These are phyloP conservation scores for Raja brachyura DNA, from an alignment of 2,113 vertebrate genomes.

Conservation along the genomic window DNA sequence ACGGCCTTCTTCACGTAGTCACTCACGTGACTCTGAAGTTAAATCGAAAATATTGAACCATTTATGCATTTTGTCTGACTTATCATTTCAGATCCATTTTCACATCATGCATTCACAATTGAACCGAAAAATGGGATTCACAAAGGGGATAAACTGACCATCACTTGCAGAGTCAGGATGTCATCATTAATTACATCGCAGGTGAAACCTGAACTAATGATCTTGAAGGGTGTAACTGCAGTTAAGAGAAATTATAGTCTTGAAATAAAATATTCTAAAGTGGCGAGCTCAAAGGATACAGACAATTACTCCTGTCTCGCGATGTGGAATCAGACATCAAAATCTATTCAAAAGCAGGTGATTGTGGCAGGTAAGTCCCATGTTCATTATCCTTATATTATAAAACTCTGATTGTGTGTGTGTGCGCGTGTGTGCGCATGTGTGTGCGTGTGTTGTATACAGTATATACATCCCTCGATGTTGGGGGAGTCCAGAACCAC, in stretches of 20 bases:
- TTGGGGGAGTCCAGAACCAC: too few species aligned
- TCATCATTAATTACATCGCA: not conserved
- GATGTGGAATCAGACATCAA: not conserved
- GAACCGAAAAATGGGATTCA: not conserved
- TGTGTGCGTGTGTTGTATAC: too few species aligned
- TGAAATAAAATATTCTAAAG: not conserved
- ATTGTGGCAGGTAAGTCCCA: not conserved
- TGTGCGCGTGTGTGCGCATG: too few species aligned
- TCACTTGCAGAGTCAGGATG: not conserved
- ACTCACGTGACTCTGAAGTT: too few species aligned
- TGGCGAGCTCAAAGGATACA: not conserved
- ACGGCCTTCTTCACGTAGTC: too few species aligned
- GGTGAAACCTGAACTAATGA: not conserved
- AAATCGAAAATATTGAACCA: not conserved
- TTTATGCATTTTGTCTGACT: not conserved
- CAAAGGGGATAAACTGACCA: not conserved
- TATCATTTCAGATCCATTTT: slow-evolving; percentile 24
- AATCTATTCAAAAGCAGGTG: not conserved
- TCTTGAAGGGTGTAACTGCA: not conserved
- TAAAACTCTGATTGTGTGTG: too few species aligned
- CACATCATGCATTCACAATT: not conserved
- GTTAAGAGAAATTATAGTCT: not conserved
- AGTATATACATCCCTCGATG: too few species aligned
- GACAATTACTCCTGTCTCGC: not conserved
- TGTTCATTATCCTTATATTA: too few species aligned